A percentile compares a stretch with the other conserved stretches of the same genome.
Evolutionary conservation across 37 sponge, comb jelly and placozoan species (phyloP).

Genomic region (Halichondria panicea): DNA sequence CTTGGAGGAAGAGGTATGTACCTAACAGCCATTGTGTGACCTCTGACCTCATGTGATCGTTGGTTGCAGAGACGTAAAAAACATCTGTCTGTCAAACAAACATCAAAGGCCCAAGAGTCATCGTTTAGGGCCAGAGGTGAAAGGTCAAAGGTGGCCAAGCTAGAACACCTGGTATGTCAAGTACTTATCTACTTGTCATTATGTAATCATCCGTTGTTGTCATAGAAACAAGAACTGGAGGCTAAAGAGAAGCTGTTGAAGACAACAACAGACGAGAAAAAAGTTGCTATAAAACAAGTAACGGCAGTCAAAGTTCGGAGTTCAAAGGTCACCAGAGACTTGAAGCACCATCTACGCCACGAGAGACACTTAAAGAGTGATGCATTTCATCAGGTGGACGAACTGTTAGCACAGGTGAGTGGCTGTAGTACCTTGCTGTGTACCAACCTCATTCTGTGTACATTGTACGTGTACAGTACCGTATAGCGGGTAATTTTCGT

Average conservation of each 20-base stretch:
- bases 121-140: slow-evolving; percentile 16
- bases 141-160: slow-evolving; percentile 6
- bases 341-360: slow-evolving; percentile 62
- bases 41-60: background rate
- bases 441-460: too few relatives aligned
- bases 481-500: too few relatives aligned
- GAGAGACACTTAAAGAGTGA: slow-evolving; percentile 77
- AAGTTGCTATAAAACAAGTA: background rate
- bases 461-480: too few relatives aligned
- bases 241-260: slow-evolving; percentile 23
- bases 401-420: slow-evolving; percentile 60
- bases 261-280: background rate
- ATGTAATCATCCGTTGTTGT: background rate
- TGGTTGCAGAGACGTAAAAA: slow-evolving; percentile 53
- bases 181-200: background rate
- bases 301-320: background rate
- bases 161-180: slow-evolving; percentile 54
- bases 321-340: slow-evolving; percentile 7
- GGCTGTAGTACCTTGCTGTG: too few relatives aligned
- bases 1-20: slow-evolving; percentile 35
- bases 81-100: background rate
- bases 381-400: slow-evolving; percentile 79
- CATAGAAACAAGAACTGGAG: slow-evolving; percentile 37
- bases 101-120: slow-evolving; percentile 25
- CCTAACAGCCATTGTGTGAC: background rate